Evolutionary conservation across 2,888 invertebrate species (phyloP), one percentile per base, ranked within the genome.

Genomic region (Eilema caniola): DNA sequence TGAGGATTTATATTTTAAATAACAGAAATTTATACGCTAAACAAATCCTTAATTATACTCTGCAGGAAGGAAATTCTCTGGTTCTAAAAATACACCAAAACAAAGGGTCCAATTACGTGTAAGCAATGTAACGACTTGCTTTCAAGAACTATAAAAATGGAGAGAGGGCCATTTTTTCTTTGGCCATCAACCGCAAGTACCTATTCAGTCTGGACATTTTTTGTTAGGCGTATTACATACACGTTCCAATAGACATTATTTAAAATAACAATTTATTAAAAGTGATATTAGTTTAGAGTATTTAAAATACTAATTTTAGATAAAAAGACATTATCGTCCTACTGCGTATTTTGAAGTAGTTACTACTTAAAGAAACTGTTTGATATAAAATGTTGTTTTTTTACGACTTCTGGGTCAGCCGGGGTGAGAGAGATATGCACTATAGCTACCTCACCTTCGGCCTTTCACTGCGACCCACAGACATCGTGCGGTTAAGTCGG

Each of bases 111-210:
- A 80, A 80, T 82, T 81, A 80, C 67, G 66, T 81, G 68, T 70
- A 82, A 77, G 70, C 73, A 73, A 53, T 69, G 37, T 69, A 72
- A 82, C 72, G 82, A 76, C 70, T 64, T 72, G 69, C 80, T 82
- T 80, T 77, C 68, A 53, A 64, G 75, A 73, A 74, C 74, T 72
- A n/a, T 82, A 82, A 80, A 80, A 81, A 77, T 80, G 78, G 63
- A 61, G 80, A 69, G 53, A 68, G 69, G 71, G 60, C 69, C 53
- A 69, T 80, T 80, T 80, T 82, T 82, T 65, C 61, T 80, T 59
- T 67, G 64, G 69, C 74, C 75, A 71, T 73, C 80, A 12, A 64
- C 72, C 72, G 72, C 71, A 61, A 80, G 82, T 80, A 73, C 80
- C 78, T 74, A 68, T 68, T 71, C 72, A 66, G 70, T 31, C 53